A percentile compares a stretch with the other conserved stretches of the same genome.
phyloP scores from a whole-genome alignment of 2,113 vertebrate species.

The Hippocampus barbouri region DNA sequence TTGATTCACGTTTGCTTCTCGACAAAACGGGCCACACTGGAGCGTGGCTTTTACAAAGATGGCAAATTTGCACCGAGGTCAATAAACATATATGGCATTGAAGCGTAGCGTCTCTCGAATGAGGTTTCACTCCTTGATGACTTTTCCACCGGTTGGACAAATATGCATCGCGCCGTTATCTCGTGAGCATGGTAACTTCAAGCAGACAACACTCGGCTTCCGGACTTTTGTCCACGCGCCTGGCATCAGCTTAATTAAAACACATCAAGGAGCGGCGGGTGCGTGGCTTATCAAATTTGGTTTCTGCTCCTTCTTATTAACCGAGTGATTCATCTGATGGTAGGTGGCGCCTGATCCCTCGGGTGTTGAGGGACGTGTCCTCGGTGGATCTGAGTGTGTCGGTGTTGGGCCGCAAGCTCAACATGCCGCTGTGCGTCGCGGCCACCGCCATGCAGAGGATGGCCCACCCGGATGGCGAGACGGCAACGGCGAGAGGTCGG shows the following conservation, averaged over 20 bases:
- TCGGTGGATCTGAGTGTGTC: conserved; percentile 76
- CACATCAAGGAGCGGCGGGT: not conserved
- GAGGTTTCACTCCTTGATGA: not conserved
- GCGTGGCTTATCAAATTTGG: too few relatives aligned
- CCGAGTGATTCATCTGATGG: not conserved
- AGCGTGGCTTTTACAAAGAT: too few relatives aligned
- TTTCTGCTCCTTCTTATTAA: not conserved
- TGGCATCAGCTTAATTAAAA: not conserved
- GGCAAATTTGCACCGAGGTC: too few relatives aligned
- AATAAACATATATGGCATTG: too few relatives aligned
- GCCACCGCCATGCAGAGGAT: conserved; percentile 93
- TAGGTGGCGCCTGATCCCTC: conserved; percentile 86
- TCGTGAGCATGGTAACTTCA: not conserved
- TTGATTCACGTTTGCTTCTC: too few relatives aligned
- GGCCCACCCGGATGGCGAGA: conserved; percentile 89
- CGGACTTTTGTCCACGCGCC: too few relatives aligned
- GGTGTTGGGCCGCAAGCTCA: conserved; percentile 80
- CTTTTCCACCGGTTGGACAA: not conserved
- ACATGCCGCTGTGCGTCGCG: conserved; percentile 83
- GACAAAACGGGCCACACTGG: too few relatives aligned
- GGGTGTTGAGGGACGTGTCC: conserved; percentile 85
- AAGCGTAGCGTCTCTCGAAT: too few relatives aligned
- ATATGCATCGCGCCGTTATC: not conserved
- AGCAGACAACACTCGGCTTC: not conserved
- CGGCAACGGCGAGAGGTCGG: conserved; percentile 82